phyloP scores from a whole-genome alignment of 2,113 vertebrate species.

The Benitochromis conjunctus region DNA sequence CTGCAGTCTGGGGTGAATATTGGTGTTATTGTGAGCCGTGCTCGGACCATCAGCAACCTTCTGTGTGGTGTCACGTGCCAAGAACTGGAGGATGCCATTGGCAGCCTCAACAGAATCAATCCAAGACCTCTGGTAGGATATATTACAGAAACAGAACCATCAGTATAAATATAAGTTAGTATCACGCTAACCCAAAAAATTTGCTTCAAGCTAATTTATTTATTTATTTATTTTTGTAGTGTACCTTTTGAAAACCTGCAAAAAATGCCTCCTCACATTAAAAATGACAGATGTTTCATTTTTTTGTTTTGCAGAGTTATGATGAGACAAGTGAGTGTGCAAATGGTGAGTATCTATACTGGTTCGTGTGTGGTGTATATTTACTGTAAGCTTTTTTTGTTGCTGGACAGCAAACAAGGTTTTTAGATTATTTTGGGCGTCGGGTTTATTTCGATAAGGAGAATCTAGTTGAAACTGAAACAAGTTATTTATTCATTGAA shows the following conservation, averaged over 20 bases:
- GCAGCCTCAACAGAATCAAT: slow-evolving; percentile 45
- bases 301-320: slow-evolving; percentile 32
- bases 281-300: not conserved
- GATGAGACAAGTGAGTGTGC: slow-evolving; percentile 48
- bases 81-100: slow-evolving; percentile 65
- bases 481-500: not conserved
- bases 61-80: slow-evolving; percentile 55
- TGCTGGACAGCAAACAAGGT: not conserved
- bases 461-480: not conserved
- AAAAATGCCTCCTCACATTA: not conserved
- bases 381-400: not conserved
- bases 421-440: not conserved
- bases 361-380: not conserved
- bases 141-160: not conserved
- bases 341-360: slow-evolving; percentile 48
- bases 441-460: not conserved
- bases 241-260: not conserved
- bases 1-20: slow-evolving; percentile 37
- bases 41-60: slow-evolving; percentile 56
- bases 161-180: not conserved
- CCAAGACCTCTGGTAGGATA: slow-evolving; percentile 45
- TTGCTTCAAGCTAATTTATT: not conserved
- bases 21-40: slow-evolving; percentile 11
- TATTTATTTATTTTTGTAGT: too few species aligned
- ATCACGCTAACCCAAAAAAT: not conserved